Percentiles rank a stretch among this genome's conserved stretches.
Conservation (phyloP, 2,113 vertebrate genomes). For the Chaetodon auriga region DNA sequence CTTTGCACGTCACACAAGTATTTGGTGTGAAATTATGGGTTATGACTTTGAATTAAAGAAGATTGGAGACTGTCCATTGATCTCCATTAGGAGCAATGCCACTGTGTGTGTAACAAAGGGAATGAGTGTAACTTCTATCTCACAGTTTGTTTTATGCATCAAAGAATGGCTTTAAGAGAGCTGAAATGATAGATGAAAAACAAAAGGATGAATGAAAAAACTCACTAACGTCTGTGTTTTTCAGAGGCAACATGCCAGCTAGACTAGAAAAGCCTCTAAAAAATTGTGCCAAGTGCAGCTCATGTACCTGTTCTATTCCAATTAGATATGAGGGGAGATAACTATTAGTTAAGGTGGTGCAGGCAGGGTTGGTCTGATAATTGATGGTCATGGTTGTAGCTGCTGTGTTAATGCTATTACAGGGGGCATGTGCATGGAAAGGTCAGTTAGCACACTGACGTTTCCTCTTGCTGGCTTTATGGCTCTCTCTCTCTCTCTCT, state of each 20-base stretch:
- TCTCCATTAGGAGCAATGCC: slow-evolving; percentile 8
- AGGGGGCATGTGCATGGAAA: slow-evolving; percentile 71
- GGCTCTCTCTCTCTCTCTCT: slow-evolving; percentile 3
- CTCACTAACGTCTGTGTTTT: slow-evolving; percentile 1
- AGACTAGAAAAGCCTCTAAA: slow-evolving; percentile 4
- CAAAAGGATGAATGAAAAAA: slow-evolving; percentile 14
- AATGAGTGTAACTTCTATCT: slow-evolving; percentile 39
- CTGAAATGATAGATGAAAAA: slow-evolving; percentile 21
- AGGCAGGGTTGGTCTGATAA: slow-evolving; percentile 64
- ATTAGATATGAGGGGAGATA: slow-evolving; percentile 24
- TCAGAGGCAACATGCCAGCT: neutral
- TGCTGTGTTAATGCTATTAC: slow-evolving; percentile 75
- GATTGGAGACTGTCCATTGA: neutral
- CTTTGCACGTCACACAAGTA: neutral
- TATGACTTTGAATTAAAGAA: slow-evolving; percentile 8
- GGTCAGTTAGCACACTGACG: slow-evolving; percentile 70
- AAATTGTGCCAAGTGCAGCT: slow-evolving; percentile 16
- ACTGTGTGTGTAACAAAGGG: slow-evolving; percentile 38
- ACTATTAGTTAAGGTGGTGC: slow-evolving; percentile 63
- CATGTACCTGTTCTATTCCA: slow-evolving; percentile 30
- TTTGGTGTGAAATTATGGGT: neutral
- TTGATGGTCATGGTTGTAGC: slow-evolving; percentile 70
- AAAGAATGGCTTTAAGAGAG: slow-evolving; percentile 43
- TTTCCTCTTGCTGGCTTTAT: slow-evolving; percentile 40
- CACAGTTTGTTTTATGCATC: slow-evolving; percentile 36